Base-by-base conservation (phyloP, 2,888 invertebrate genomes). In the Dasypogon diadema region DNA sequence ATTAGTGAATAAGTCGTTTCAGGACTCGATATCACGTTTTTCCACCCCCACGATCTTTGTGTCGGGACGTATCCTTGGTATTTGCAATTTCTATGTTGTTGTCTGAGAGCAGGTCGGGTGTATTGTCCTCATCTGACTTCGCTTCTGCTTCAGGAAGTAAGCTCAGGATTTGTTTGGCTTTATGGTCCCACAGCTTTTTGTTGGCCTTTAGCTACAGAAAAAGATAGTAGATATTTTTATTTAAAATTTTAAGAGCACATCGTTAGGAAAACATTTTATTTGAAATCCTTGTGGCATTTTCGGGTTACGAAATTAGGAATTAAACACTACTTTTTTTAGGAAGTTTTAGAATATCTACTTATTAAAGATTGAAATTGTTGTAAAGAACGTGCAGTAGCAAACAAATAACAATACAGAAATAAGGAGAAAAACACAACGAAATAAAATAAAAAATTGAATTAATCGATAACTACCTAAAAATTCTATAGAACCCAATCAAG, bases 161-260 rank as follows among this genome's bases (percentile, higher is more conserved):
- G 77, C 83, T 82, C 74, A 86, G 79, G 76, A 86, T 82, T 81
- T 86, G 82, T 77, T 86, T 85, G 14, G 85, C 86, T 79, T 85
- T 85, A 82, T 82, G 84, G 82, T 86, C 85, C 86, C 86, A 86
- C 75, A 85, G 81, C 77, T 83, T 82, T 79, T 85, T 84, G 82
- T 86, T 85, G 75, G 85, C 85, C 82, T 84, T 86, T 81, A 86
- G 82, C 86, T 86, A 79, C 72, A 70, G 37, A 56, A 26, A 2
- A 42, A 30, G 54, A 54, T 21, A 18, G 16, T 14, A 48, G 22
- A 26, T 5, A 2, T 16, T 60, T 60, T 37, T 60, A 60, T 37
- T 60, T 37, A 60, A 18, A 1, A 60, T 60, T 37, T 18, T 21
- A 10, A 12, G n/a, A 21, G 18, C 34, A 60, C n/a, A 0, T 37